Evolutionary conservation across 1,140 invertebrate genomes (phyloP).

Genomic region (Venturia canescens): DNA sequence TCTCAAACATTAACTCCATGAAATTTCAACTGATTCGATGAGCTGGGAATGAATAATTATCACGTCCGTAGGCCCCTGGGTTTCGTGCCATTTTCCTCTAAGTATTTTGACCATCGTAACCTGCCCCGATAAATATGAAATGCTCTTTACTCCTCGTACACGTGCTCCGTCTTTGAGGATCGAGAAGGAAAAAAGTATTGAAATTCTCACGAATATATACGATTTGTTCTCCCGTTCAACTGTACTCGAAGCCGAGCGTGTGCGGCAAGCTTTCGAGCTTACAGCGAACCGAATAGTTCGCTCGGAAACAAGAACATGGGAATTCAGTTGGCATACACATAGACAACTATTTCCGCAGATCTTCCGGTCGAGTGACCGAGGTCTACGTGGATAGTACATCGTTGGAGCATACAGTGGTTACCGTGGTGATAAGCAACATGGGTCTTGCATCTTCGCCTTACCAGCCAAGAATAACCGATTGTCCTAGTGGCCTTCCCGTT

Average conservation of each 20-base stretch:
- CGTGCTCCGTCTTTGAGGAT: background rate
- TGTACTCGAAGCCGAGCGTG: background rate
- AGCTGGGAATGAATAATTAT: no score
- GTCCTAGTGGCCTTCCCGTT: conserved; percentile 70
- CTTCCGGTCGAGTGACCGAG: conserved; percentile 71
- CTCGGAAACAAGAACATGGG: conserved; percentile 35
- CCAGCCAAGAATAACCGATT: conserved; percentile 69
- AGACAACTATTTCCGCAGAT: conserved; percentile 50
- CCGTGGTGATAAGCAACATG: conserved; percentile 72
- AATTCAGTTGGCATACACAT: conserved; percentile 2
- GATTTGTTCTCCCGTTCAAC: conserved; percentile 1
- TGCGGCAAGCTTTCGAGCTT: conserved; percentile 31
- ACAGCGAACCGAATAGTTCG: conserved; percentile 19
- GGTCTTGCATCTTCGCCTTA: conserved; percentile 69
- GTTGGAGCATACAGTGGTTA: conserved; percentile 68
- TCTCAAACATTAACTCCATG: no score
- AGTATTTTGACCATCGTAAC: no score
- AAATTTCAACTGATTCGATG: no score
- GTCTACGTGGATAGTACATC: conserved; percentile 71
- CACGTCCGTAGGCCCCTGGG: no score
- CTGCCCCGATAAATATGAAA: no score
- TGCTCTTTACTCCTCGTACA: background rate
- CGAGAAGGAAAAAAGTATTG: background rate
- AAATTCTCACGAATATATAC: background rate
- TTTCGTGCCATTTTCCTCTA: no score